Evolutionary conservation across 2,113 vertebrate species (phyloP).

Genomic region (Stigmatopora argus): DNA sequence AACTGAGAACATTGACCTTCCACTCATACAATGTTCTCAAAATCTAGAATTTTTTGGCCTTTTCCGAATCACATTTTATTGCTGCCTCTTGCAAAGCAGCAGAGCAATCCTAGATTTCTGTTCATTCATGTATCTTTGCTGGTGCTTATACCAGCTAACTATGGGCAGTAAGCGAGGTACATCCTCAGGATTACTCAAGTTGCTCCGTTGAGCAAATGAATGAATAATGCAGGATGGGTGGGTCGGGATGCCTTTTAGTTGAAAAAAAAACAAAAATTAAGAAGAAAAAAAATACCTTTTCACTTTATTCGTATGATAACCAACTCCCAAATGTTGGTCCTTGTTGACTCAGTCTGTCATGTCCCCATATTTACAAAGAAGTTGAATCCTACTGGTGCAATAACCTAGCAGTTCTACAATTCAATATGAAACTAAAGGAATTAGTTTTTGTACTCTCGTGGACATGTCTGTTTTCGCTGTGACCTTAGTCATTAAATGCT

Average conservation of each 20-base stretch:
- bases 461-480: neutral
- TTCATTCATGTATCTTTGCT: too few relatives aligned
- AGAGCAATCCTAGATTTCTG: neutral
- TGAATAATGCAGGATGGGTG: too few relatives aligned
- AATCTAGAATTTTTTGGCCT: neutral
- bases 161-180: too few relatives aligned
- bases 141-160: neutral
- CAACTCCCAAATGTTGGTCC: neutral
- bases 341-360: neutral
- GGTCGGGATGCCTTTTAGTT: neutral
- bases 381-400: neutral
- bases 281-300: neutral
- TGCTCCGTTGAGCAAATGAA: neutral
- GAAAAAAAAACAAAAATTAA: neutral
- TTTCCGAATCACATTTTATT: neutral
- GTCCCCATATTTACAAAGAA: neutral
- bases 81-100: neutral
- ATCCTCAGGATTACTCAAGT: neutral
- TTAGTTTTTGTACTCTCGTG: neutral
- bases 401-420: neutral
- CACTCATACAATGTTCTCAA: neutral
- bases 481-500: neutral
- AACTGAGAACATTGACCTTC: neutral
- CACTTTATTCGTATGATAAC: neutral
- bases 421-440: neutral